Conservation (phyloP, 2,888 invertebrate genomes). For the Hedychridium roseum region DNA sequence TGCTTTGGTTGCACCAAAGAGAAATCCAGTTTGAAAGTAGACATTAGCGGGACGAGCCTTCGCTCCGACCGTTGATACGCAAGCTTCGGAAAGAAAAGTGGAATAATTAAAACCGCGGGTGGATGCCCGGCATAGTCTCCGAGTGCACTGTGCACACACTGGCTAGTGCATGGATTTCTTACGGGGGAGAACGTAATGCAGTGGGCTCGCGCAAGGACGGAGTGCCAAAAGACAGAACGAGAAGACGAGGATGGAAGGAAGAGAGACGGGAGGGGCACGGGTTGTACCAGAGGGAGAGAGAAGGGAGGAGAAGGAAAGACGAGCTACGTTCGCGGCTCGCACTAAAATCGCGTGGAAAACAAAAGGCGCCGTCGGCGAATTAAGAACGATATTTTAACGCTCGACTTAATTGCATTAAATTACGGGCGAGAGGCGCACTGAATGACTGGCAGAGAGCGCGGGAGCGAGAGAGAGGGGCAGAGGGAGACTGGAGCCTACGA, state of each 20-base stretch:
- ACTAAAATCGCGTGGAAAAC: slow-evolving; percentile 40
- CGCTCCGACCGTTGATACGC: neutral
- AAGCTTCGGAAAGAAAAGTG: no score
- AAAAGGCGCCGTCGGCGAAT: slow-evolving; percentile 49
- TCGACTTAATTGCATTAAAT: slow-evolving; percentile 54
- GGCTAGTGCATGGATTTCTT: slow-evolving; percentile 32
- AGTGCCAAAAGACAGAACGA: neutral
- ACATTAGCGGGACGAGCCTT: neutral
- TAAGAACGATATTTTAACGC: slow-evolving; percentile 56
- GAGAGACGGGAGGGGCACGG: neutral
- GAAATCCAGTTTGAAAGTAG: neutral
- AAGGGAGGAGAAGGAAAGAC: slow-evolving; percentile 6
- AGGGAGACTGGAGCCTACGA: neutral
- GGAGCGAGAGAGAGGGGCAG: neutral
- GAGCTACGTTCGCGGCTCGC: slow-evolving; percentile 23
- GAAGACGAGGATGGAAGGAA: neutral
- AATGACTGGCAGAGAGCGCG: slow-evolving; percentile 1
- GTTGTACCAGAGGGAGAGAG: no score
- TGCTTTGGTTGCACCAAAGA: no score
- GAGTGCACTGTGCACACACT: neutral
- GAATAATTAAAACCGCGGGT: no score
- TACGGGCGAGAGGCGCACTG: slow-evolving; percentile 24
- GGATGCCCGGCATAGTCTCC: no score
- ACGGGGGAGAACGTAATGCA: slow-evolving; percentile 28
- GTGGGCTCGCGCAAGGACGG: slow-evolving; percentile 9